These are phyloP conservation scores for Hylaea fasciaria DNA, from an alignment of 2,888 invertebrate genomes.

Conservation along the genomic window DNA sequence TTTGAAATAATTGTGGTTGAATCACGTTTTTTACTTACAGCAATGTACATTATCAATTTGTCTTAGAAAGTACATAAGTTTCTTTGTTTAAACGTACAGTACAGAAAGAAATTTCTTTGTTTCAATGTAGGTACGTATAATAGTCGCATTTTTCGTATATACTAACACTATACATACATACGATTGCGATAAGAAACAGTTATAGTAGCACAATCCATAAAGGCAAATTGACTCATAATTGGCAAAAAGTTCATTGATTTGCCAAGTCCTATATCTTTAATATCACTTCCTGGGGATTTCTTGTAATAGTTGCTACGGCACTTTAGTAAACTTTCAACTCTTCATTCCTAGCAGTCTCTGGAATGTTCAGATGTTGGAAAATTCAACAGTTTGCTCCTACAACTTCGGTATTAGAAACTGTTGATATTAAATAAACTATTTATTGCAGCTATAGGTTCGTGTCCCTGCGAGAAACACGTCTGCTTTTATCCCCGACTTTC, in stretches of 20 bases:
- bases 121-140: neutral
- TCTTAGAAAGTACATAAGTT: too few relatives aligned
- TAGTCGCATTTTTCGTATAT: neutral
- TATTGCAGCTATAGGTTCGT: neutral
- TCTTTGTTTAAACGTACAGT: neutral
- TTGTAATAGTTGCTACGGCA: neutral
- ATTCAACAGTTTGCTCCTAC: neutral
- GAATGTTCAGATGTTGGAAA: neutral
- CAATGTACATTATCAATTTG: constrained; percentile 1
- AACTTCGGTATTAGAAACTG: neutral
- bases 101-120: too few relatives aligned
- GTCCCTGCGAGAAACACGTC: too few relatives aligned
- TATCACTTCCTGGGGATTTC: neutral
- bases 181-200: neutral
- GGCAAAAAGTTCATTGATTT: constrained; percentile 11
- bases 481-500: too few relatives aligned
- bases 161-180: neutral
- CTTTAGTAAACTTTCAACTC: neutral
- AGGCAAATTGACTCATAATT: constrained; percentile 34
- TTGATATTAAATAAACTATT: too few relatives aligned
- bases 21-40: constrained; percentile 7
- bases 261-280: neutral
- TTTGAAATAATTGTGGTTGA: constrained; percentile 28
- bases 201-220: neutral
- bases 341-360: neutral